Evolutionary conservation across 2,113 vertebrate species (phyloP).

Genomic region (Paracanthobrama guichenoti): DNA sequence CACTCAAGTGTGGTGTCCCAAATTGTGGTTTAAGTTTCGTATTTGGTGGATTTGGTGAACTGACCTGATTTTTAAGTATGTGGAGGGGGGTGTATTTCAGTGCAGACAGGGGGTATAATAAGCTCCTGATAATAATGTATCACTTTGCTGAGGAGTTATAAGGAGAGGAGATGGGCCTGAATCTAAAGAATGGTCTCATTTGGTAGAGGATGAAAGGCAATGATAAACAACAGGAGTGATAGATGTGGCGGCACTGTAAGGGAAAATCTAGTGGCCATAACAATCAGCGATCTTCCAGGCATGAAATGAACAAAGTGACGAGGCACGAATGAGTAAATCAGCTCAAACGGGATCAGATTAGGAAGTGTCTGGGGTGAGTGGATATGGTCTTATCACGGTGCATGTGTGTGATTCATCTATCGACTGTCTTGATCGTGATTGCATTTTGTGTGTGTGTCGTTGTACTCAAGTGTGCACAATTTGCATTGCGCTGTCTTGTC

Average conservation of each 20-base stretch:
- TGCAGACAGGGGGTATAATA: conserved; percentile 2
- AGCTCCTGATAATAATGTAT: conserved; percentile 34
- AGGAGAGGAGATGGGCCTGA: conserved; percentile 47
- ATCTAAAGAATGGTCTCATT: conserved; percentile 68
- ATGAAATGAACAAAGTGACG: conserved; percentile 69
- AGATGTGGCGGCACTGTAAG: conserved; percentile 64
- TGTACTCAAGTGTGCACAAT: background rate
- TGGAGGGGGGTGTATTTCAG: background rate
- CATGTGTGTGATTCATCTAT: conserved; percentile 1
- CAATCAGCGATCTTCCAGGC: conserved; percentile 67
- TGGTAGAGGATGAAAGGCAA: conserved; percentile 57
- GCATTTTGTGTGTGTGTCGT: background rate
- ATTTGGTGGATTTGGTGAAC: background rate
- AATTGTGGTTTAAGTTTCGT: conserved; percentile 1
- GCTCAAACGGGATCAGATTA: conserved; percentile 36
- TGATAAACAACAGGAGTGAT: conserved; percentile 67
- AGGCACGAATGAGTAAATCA: conserved; percentile 59
- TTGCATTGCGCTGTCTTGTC: background rate
- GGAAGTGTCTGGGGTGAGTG: background rate
- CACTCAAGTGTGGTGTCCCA: background rate
- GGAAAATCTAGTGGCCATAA: conserved; percentile 66
- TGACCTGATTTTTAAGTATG: background rate
- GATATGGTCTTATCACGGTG: background rate
- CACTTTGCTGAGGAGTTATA: conserved; percentile 57
- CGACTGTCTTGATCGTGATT: background rate